phyloP scores from a whole-genome alignment of 2,113 vertebrate genomes.

The Carassius carassius region DNA sequence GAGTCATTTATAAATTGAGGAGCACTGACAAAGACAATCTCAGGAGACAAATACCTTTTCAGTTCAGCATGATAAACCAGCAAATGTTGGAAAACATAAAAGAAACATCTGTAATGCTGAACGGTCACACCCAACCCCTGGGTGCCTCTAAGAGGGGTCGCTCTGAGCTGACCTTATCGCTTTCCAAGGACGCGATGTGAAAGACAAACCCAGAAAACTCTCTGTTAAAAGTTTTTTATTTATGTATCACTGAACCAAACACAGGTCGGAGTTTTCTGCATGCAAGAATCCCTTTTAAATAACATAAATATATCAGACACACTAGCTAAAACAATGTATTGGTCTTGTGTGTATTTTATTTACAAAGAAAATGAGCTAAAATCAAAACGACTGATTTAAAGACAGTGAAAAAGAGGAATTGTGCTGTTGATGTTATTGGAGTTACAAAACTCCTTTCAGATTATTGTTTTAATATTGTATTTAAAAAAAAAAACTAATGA shows the following conservation, averaged over 20 bases:
- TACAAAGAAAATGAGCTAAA: conserved; percentile 24
- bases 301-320: conserved; percentile 69
- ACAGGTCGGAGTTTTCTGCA: conserved; percentile 58
- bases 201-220: conserved; percentile 9
- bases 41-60: conserved; percentile 7
- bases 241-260: conserved; percentile 37
- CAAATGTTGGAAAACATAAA: background rate
- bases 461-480: conserved; percentile 4
- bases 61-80: conserved; percentile 15
- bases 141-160: background rate
- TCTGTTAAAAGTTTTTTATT: conserved; percentile 43
- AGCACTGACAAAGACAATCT: conserved; percentile 6
- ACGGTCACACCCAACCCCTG: background rate
- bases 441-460: background rate
- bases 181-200: background rate
- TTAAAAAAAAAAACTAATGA: background rate
- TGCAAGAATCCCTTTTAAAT: conserved; percentile 72
- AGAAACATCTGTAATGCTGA: conserved; percentile 32
- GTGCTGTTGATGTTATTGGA: background rate
- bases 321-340: conserved; percentile 34
- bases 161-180: background rate
- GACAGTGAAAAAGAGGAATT: background rate
- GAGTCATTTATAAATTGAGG: conserved; percentile 13
- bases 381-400: background rate
- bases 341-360: conserved; percentile 1